Evolutionary conservation across 2,888 invertebrate genomes (phyloP), one percentile per base, ranked within the genome.

Genomic region (Julus scandinavius): DNA sequence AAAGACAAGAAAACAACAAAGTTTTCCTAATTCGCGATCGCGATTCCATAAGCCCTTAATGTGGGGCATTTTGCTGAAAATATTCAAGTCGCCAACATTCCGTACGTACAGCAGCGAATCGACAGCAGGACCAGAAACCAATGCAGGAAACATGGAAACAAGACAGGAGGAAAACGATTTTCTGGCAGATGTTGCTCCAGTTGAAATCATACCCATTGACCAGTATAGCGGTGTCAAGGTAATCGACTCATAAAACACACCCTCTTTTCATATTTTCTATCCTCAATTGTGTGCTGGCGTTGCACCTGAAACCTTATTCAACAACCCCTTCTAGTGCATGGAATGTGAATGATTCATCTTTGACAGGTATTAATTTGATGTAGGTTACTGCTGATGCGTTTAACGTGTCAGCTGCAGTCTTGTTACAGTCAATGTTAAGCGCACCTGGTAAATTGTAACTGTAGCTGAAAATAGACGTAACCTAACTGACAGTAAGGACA

Each of bases 31-130:
- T 13, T 50, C 50, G 50, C 7, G 13, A 13, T 54, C 17, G 17
- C 54, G 54, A 54, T 54, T 54, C 17, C 54, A 13, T 1, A 15
- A 40, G 17, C 83, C 7, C 29, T 87, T 63, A 83, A 87, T 87
- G 87, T 87, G 87, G 87, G 38, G 63, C 41, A 72, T 80, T 63
- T 83, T 87, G 83, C n/a, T 87, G 72, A 72, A 83, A 11, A 20
- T 80, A 40, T 87, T 87, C 49, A 54, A 63, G 41, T 87, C 87
- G 63, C 87, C 87, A 72, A 80, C 87, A 87, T 87, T 87, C 87
- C 87, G 50, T 83, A 83, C 54, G 29, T n/a, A 11, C 20, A 80
- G 29, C 40, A 83, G 29, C 15, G 83, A 83, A 83, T 13, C 29
- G 45, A 86, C 40, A 40, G 45, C 17, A 29, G 29, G 29, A 15